Percentiles rank a stretch among this genome's conserved stretches.
Evolutionary conservation across 2,113 vertebrate genomes (phyloP).

Genomic region (Argyrosomus japonicus): DNA sequence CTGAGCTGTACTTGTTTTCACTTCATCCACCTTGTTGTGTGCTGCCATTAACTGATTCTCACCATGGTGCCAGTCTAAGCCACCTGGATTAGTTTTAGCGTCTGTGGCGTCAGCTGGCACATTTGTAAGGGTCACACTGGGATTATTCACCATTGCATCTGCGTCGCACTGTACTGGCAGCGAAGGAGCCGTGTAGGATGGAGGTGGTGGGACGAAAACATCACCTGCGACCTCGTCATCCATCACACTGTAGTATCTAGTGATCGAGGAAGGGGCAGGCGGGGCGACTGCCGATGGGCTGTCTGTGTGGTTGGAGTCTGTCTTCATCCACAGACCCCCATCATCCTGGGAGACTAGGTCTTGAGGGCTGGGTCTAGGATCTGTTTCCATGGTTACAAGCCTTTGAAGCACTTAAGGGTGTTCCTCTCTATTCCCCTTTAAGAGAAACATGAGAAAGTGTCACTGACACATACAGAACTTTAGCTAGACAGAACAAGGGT

Average conservation of each 20-base stretch:
- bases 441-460: conserved; percentile 26
- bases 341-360: conserved; percentile 32
- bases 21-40: conserved; percentile 39
- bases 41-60: conserved; percentile 60
- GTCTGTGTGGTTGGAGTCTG: conserved; percentile 25
- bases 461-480: not conserved
- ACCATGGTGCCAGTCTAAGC: conserved; percentile 70
- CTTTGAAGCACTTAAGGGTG: conserved; percentile 13
- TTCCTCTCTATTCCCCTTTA: not conserved
- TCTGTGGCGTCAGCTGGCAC: conserved; percentile 64
- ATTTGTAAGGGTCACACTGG: conserved; percentile 51
- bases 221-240: conserved; percentile 52
- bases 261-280: not conserved
- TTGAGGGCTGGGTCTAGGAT: conserved; percentile 2
- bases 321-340: conserved; percentile 49
- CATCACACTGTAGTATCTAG: conserved; percentile 36
- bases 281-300: not conserved
- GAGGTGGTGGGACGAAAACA: conserved; percentile 41
- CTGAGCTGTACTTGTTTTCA: not conserved
- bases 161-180: conserved; percentile 53
- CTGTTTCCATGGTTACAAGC: conserved; percentile 41
- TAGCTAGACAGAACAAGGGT: not conserved
- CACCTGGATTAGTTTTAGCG: conserved; percentile 69
- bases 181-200: not conserved
- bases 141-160: conserved; percentile 30